A percentile compares a stretch with the other conserved stretches of the same genome.
These are phyloP conservation scores for Anagyrus pseudococci DNA, from an alignment of 2,888 invertebrate species.

Conservation along the genomic window DNA sequence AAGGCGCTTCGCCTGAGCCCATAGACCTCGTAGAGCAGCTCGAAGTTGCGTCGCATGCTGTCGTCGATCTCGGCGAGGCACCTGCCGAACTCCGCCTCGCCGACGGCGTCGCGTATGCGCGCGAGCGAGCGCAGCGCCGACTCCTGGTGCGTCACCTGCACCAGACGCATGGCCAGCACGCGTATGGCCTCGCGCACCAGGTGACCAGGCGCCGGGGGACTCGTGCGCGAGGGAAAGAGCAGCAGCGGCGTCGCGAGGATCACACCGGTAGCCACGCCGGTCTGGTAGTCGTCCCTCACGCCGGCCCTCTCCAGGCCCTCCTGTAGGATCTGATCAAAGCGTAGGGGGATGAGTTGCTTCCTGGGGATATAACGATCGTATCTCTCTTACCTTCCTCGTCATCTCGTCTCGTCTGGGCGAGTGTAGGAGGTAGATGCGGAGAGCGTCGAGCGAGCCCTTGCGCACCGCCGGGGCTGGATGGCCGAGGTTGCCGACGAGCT, in stretches of 20 bases:
- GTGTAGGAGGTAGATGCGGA: constrained; percentile 75
- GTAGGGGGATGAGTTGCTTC: not conserved
- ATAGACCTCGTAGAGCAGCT: constrained; percentile 69
- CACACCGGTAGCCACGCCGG: constrained; percentile 57
- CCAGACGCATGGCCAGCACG: constrained; percentile 61
- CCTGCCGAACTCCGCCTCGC: constrained; percentile 70
- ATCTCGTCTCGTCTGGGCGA: constrained; percentile 74
- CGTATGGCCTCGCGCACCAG: constrained; percentile 53
- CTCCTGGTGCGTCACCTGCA: constrained; percentile 67
- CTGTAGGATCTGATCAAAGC: constrained; percentile 45
- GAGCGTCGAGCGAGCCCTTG: constrained; percentile 79
- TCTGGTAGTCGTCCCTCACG: constrained; percentile 56
- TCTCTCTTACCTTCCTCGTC: constrained; percentile 65
- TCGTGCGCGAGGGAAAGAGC: constrained; percentile 54
- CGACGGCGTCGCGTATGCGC: constrained; percentile 74
- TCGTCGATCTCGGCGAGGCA: constrained; percentile 61
- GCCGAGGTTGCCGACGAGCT: constrained; percentile 80
- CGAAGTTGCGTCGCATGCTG: constrained; percentile 66
- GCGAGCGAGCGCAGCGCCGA: constrained; percentile 72
- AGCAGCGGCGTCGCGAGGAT: constrained; percentile 59
- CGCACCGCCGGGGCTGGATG: constrained; percentile 81
- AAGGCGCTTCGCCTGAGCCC: constrained; percentile 47
- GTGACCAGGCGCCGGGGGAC: constrained; percentile 45
- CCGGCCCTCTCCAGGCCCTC: constrained; percentile 49
- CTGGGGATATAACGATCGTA: not conserved